Conservation (phyloP, 2,113 vertebrate species). For the Megaleporinus macrocephalus region DNA sequence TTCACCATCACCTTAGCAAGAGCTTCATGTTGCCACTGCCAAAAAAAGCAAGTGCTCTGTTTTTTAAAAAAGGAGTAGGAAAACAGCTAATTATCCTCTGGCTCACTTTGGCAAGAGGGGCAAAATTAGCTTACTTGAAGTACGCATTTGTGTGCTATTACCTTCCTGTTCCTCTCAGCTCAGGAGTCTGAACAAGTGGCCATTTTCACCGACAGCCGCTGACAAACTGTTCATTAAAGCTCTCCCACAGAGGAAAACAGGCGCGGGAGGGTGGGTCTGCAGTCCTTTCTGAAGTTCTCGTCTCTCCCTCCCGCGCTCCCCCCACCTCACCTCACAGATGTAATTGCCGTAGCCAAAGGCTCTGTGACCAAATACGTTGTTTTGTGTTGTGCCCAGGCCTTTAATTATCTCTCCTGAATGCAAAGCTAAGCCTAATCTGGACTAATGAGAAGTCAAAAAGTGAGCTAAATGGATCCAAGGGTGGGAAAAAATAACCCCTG, state of each 20-base stretch:
- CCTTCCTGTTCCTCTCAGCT: conserved; percentile 21
- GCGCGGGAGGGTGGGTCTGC: conserved; percentile 28
- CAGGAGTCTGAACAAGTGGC: conserved; percentile 15
- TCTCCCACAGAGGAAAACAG: conserved; percentile 43
- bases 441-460: conserved; percentile 62
- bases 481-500: conserved; percentile 45
- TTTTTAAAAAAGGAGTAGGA: background rate
- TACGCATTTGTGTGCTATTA: no score
- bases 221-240: conserved; percentile 55
- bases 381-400: conserved; percentile 58
- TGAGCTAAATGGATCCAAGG: conserved; percentile 51
- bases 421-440: conserved; percentile 55
- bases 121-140: conserved; percentile 25
- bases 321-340: conserved; percentile 52
- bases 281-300: conserved; percentile 43
- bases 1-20: background rate
- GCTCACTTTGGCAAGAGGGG: conserved; percentile 14
- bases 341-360: conserved; percentile 60
- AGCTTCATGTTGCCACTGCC: background rate
- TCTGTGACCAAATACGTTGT: conserved; percentile 61
- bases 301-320: conserved; percentile 31
- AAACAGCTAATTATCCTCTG: conserved; percentile 16
- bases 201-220: conserved; percentile 36
- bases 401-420: conserved; percentile 63
- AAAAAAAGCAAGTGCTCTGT: background rate